Evolutionary conservation across 2,113 vertebrate species (phyloP).

Genomic region (Antennarius striatus): DNA sequence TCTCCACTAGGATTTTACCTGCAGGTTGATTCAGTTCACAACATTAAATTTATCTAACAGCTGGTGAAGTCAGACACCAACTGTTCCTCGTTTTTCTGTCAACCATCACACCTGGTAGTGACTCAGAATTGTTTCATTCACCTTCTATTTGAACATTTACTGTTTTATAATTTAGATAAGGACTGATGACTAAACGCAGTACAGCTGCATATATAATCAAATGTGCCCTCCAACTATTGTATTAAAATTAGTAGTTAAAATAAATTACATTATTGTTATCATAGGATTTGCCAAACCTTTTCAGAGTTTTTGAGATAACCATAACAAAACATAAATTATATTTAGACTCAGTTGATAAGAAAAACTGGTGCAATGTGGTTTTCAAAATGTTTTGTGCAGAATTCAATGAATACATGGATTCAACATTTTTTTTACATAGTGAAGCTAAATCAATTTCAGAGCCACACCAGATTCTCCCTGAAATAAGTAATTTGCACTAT

Average conservation of each 20-base stretch:
- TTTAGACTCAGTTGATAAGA: not conserved
- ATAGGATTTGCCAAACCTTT: not conserved
- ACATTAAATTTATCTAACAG: conserved; percentile 27
- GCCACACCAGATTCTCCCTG: not conserved
- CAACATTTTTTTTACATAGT: not conserved
- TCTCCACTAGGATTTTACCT: conserved; percentile 18
- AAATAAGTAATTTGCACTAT: not conserved
- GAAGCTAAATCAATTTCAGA: not conserved
- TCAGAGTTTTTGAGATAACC: not conserved
- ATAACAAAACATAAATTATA: not conserved
- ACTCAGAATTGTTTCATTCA: conserved; percentile 20
- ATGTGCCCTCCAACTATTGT: not conserved
- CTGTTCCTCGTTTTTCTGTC: conserved; percentile 13
- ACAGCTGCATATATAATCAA: conserved; percentile 8
- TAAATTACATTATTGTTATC: not conserved
- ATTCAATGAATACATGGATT: not conserved
- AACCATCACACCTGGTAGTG: conserved; percentile 15
- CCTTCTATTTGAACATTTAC: not conserved
- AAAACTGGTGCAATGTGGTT: not conserved
- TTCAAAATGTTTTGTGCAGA: not conserved
- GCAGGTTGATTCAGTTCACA: conserved; percentile 17
- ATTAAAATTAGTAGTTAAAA: not conserved
- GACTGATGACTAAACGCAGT: conserved; percentile 16
- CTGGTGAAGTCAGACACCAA: conserved; percentile 32
- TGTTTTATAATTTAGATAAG: conserved; percentile 12